Percentiles rank a stretch among this genome's conserved stretches.
Conservation (phyloP, 2,113 vertebrate species). For the Oncorhynchus keta region DNA sequence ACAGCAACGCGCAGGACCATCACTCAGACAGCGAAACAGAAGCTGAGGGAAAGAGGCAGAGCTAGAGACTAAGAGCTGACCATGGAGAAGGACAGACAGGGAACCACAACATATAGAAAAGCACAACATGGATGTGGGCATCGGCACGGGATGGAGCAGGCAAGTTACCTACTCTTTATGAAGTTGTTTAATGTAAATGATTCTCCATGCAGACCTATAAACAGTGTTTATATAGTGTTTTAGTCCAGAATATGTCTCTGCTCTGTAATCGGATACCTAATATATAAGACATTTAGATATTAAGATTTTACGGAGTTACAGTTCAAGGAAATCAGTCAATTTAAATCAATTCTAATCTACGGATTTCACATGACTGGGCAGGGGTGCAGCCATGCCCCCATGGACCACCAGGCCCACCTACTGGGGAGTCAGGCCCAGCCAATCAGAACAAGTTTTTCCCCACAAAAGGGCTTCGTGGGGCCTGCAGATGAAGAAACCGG, state of each 20-base stretch:
- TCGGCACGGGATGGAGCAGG: slow-evolving; percentile 60
- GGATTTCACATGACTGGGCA: no score
- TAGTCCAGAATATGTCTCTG: neutral
- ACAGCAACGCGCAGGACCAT: slow-evolving; percentile 47
- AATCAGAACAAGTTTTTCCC: no score
- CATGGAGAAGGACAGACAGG: slow-evolving; percentile 13
- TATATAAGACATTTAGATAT: no score
- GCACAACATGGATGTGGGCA: slow-evolving; percentile 22
- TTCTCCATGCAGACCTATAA: neutral
- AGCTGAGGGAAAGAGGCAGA: slow-evolving; percentile 44
- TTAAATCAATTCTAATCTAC: no score
- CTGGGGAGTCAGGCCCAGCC: no score
- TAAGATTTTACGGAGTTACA: no score
- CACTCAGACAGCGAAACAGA: slow-evolving; percentile 45
- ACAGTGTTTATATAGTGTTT: neutral
- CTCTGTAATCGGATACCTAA: no score
- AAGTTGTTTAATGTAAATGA: neutral
- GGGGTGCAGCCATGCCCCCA: no score
- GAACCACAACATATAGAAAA: slow-evolving; percentile 34
- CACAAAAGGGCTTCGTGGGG: no score
- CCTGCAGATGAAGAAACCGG: no score
- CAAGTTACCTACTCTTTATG: slow-evolving; percentile 44
- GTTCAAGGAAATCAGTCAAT: no score
- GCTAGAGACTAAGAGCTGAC: slow-evolving; percentile 16
- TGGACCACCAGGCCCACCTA: no score